A percentile compares a stretch with the other conserved stretches of the same genome.
Conservation (phyloP, 2,113 vertebrate genomes). For the Boleophthalmus pectinirostris region DNA sequence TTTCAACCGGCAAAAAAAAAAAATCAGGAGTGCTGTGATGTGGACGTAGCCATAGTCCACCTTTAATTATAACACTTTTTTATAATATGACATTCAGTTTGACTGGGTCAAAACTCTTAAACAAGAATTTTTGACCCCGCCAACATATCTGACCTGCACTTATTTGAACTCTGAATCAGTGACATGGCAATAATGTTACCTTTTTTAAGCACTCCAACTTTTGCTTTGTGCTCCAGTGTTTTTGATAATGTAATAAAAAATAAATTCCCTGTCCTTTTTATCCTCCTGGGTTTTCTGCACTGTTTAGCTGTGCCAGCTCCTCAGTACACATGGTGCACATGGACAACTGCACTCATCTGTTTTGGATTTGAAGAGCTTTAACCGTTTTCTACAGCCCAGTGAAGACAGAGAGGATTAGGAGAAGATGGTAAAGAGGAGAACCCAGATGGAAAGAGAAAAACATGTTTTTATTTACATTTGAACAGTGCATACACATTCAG, state of each 20-base stretch:
- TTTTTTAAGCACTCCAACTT: slow-evolving; percentile 25
- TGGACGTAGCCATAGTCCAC: too few relatives aligned
- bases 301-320: slow-evolving; percentile 9
- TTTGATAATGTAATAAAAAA: slow-evolving; percentile 32
- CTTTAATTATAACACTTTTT: neutral
- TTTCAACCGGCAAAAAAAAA: too few relatives aligned
- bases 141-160: neutral
- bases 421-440: slow-evolving; percentile 24
- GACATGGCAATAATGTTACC: neutral
- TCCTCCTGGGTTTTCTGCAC: slow-evolving; percentile 5
- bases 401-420: slow-evolving; percentile 34
- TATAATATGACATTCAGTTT: neutral
- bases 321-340: neutral
- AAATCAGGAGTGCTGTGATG: too few relatives aligned
- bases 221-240: slow-evolving; percentile 9
- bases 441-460: slow-evolving; percentile 17
- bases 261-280: slow-evolving; percentile 5
- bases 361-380: slow-evolving; percentile 30
- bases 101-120: too few relatives aligned
- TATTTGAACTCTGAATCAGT: slow-evolving; percentile 1
- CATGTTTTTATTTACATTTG: slow-evolving; percentile 24
- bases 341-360: slow-evolving; percentile 14
- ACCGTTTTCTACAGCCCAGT: neutral
- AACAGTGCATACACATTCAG: slow-evolving; percentile 16
- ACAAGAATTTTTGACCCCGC: neutral